Conservation (phyloP, 2,888 invertebrate genomes). For the Parnassius smintheus region DNA sequence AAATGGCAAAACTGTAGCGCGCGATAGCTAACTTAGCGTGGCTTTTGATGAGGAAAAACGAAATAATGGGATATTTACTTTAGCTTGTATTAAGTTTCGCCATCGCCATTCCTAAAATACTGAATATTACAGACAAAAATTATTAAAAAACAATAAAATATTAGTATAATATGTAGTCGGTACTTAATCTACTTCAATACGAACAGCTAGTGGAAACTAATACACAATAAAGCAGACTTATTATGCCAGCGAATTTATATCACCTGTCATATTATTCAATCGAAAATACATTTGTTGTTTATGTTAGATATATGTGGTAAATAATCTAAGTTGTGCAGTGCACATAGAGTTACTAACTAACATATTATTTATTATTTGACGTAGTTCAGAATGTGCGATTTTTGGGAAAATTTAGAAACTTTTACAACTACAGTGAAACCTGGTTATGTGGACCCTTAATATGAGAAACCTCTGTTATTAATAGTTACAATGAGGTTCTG, state of each 20-base stretch:
- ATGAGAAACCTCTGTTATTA: no score
- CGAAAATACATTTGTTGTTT: background rate
- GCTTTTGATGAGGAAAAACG: no score
- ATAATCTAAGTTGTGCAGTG: background rate
- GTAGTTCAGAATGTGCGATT: slow-evolving; percentile 6
- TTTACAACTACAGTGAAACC: no score
- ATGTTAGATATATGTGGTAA: background rate
- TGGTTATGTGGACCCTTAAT: no score
- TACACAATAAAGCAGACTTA: background rate
- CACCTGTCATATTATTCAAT: slow-evolving; percentile 21
- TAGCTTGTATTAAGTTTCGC: no score
- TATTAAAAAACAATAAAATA: no score
- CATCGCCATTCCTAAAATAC: no score
- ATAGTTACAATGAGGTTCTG: no score
- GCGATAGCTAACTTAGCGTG: no score
- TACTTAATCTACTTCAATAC: slow-evolving; percentile 7
- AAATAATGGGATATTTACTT: no score
- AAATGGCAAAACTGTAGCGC: no score
- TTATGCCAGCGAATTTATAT: slow-evolving; percentile 4
- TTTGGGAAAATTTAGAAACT: background rate
- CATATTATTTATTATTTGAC: background rate
- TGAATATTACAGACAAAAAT: no score
- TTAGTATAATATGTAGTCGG: slow-evolving; percentile 4
- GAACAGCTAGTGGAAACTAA: background rate
- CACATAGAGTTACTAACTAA: background rate